These are phyloP conservation scores for Cataglyphis livida DNA, from an alignment of 2,888 invertebrate species.

Conservation along the genomic window DNA sequence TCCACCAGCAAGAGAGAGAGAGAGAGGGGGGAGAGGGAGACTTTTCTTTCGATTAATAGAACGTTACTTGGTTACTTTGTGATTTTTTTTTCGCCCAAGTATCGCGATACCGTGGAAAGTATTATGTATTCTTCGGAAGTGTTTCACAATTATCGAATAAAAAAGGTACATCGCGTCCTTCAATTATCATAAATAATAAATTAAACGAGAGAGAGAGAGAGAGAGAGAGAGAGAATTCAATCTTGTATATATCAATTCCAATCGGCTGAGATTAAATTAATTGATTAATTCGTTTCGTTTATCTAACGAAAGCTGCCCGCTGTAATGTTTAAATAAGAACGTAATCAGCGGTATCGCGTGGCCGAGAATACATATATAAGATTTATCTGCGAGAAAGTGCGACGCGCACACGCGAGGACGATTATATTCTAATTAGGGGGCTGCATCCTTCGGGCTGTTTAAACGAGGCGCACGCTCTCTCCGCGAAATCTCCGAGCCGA, in stretches of 20 bases:
- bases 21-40: background rate
- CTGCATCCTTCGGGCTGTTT: slow-evolving; percentile 78
- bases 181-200: background rate
- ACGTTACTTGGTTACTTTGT: slow-evolving; percentile 26
- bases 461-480: slow-evolving; percentile 77
- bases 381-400: slow-evolving; percentile 22
- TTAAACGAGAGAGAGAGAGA: background rate
- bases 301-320: background rate
- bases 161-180: background rate
- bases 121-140: background rate
- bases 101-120: slow-evolving; percentile 9
- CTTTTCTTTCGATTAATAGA: slow-evolving; percentile 29
- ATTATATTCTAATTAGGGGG: slow-evolving; percentile 79
- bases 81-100: background rate
- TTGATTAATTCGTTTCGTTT: background rate
- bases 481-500: slow-evolving; percentile 71
- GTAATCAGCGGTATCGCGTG: background rate
- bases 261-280: background rate
- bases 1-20: background rate
- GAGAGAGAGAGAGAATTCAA: background rate
- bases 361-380: background rate
- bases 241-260: background rate
- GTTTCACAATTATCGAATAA: background rate
- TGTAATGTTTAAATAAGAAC: background rate
- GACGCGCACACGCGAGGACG: slow-evolving; percentile 22